These are phyloP conservation scores for Dryas iulia DNA, from an alignment of 1,140 invertebrate genomes.

Conservation along the genomic window DNA sequence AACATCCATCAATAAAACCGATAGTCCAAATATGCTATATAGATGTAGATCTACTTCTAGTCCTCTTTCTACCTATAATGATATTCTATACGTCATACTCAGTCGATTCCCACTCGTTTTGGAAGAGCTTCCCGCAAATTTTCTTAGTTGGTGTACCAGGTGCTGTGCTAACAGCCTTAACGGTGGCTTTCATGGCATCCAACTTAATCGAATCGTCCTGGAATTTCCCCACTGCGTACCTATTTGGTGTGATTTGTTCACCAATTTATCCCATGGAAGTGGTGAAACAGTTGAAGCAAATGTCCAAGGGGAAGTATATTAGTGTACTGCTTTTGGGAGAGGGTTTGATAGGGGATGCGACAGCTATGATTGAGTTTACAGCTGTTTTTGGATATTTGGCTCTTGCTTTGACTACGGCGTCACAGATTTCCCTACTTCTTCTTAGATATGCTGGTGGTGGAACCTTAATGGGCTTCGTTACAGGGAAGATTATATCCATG, in stretches of 20 bases:
- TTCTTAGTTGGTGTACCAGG: constrained; percentile 62
- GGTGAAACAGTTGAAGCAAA: constrained; percentile 57
- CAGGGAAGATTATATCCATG: constrained; percentile 50
- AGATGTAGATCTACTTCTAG: constrained; percentile 54
- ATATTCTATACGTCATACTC: constrained; percentile 63
- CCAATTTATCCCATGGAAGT: constrained; percentile 70
- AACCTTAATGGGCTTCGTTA: constrained; percentile 52
- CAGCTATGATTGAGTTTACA: constrained; percentile 68
- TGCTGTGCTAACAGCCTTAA: constrained; percentile 51
- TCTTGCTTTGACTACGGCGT: constrained; percentile 49
- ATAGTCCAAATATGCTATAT: constrained; percentile 57
- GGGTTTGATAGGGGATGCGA: constrained; percentile 64
- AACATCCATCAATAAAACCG: constrained; percentile 52
- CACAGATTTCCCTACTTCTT: constrained; percentile 56
- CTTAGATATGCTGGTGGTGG: constrained; percentile 63
- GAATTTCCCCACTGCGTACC: constrained; percentile 54
- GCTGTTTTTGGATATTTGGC: constrained; percentile 61
- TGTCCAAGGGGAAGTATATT: constrained; percentile 63
- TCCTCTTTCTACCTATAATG: constrained; percentile 54
- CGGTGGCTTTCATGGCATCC: constrained; percentile 62
- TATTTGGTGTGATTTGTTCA: constrained; percentile 65
- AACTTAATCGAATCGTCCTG: constrained; percentile 62
- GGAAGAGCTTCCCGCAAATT: constrained; percentile 63
- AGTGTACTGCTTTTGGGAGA: constrained; percentile 65
- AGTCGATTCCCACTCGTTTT: constrained; percentile 65